Base-by-base conservation (phyloP, 2,797 vertebrate genomes). In the Nothura maculosa region DNA sequence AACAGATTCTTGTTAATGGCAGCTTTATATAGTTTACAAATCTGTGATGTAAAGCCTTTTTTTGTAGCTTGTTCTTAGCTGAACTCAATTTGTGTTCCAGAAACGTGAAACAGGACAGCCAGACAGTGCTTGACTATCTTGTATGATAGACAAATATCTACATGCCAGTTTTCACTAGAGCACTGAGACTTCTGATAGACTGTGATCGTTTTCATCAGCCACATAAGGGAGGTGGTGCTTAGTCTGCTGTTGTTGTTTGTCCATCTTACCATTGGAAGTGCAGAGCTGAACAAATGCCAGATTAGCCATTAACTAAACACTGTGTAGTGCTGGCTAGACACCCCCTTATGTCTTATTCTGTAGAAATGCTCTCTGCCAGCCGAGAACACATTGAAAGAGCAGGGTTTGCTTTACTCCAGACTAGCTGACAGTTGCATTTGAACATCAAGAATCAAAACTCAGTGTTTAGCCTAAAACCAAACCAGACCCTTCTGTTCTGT, bases 381-480 rank as follows among this genome's bases (percentile, higher is more conserved):
- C 76, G 66, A 93, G 85, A 94, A 87, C 70, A 72, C 54, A 86
- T 85, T 90, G 66, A 91, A 92, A 81, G 84, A 79, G 38, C 48
- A 77, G 52, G 47, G 32, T 85, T 76, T 55, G 25, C 87, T 90
- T 84, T 85, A 32, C 43, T 81, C 22, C 54, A 54, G 64, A 32
- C 67, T 62, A 82, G 70, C n/a, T 89, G 67, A 69, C 70, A 63
- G 48, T 72, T 74, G 47, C 91, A 94, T 91, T 38, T 93, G 85
- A 92, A 45, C 72, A 61, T 75, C 68, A 90, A 82, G 54, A 47
- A 66, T 17, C 61, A 91, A 84, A 92, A 93, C 72, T 22, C 9
- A 67, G n/a, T 78, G 30, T 94, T 90, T 97, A 83, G 85, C 87
- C 79, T 90, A 69, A 88, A 92, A 83, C 52, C 57, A 90, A 85